A percentile compares a stretch with the other conserved stretches of the same genome.
Evolutionary conservation across 2,113 vertebrate species (phyloP).

Genomic region (Melanerpes formicivorus): DNA sequence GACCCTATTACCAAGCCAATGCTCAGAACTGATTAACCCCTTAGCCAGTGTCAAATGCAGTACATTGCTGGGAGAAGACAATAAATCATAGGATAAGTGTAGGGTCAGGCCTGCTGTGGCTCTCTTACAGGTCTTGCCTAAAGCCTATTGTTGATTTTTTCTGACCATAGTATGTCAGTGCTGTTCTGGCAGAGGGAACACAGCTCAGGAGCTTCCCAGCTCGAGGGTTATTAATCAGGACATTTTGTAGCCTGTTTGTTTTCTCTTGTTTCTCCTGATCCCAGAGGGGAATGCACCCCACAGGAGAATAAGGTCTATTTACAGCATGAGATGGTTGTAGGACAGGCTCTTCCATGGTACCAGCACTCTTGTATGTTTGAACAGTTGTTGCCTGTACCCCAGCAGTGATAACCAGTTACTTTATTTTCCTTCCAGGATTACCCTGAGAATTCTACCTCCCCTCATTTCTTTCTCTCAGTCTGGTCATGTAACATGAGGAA

Average conservation of each 20-base stretch:
- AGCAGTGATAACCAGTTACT: neutral
- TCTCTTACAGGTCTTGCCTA: constrained; percentile 35
- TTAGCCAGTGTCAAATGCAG: constrained; percentile 62
- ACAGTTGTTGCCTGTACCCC: neutral
- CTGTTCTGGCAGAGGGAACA: neutral
- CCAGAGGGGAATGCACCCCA: neutral
- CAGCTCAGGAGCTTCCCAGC: neutral
- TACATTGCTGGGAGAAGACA: constrained; percentile 55
- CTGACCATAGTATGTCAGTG: neutral
- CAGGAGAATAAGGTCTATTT: neutral
- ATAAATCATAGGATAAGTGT: constrained; percentile 66
- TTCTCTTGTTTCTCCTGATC: neutral
- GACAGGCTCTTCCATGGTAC: neutral
- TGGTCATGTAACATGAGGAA: neutral
- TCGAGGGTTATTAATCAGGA: neutral
- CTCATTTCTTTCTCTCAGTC: neutral
- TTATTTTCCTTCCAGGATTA: neutral
- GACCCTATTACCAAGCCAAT: constrained; percentile 62
- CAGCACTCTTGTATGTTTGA: neutral
- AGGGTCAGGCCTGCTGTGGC: constrained; percentile 57
- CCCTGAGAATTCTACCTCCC: neutral
- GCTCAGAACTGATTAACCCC: constrained; percentile 68
- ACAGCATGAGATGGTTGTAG: neutral
- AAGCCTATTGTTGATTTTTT: constrained; percentile 50
- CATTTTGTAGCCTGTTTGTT: neutral